Evolutionary conservation across 2,797 vertebrate genomes (phyloP), one percentile per base, ranked within the genome.

Genomic region (Argyrosomus regius): DNA sequence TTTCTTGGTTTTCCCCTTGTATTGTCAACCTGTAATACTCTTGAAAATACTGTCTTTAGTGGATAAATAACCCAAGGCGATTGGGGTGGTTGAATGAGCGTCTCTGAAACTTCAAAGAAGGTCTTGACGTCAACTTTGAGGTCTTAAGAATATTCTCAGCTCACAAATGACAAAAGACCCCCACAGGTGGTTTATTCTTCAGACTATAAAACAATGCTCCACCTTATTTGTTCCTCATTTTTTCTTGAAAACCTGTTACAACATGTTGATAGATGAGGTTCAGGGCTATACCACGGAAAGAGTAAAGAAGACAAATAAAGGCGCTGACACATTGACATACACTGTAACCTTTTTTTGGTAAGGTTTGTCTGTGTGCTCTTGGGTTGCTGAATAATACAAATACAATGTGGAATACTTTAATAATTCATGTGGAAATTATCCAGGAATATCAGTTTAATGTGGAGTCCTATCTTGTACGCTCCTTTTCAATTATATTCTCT

Each of bases 41-140:
- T 84, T 90, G 78, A 93, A 88, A 91, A 87, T 78, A 84, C 82
- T 77, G 83, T 85, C 87, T 81, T 79, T 91, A 68, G 80, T 70
- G 88, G 91, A 92, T 94, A 94, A 95, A 95, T 90, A 94, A 90
- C 90, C 87, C 74, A 75, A 59, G 86, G 90, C 83, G 60, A 85
- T 73, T 82, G 83, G 78, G 83, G 83, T 77, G 73, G 78, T 83
- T 75, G 66, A 89, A 80, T 83, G 77, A 90, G 73, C 84, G 75
- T 67, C 72, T 75, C 75, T 80, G 75, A 82, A 77, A 92, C 92
- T 92, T 95, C 93, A 94, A 95, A 96, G 94, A 64, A 20, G 73
- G 74, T 82, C 71, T 89, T 89, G 84, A 90, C 78, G 65, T 87
- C 76, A 89, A 69, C 81, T 81, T 77, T 84, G 77, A 66, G 82